A percentile compares a stretch with the other conserved stretches of the same genome.
phyloP scores from a whole-genome alignment of 2,797 vertebrate genomes.

The Salmo trutta region DNA sequence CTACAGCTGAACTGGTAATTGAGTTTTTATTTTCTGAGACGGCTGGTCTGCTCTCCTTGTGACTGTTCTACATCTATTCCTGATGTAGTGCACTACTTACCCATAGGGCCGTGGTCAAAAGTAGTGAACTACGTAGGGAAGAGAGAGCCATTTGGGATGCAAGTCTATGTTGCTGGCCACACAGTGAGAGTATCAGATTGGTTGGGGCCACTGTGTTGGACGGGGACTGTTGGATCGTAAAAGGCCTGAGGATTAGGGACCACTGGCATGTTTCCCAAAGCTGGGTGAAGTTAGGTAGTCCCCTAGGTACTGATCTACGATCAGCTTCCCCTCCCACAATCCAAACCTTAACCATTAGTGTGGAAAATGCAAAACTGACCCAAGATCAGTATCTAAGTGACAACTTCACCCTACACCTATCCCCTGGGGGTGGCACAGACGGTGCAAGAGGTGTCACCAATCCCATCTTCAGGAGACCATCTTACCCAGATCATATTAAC shows the following conservation, averaged over 20 bases:
- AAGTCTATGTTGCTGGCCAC: slow-evolving; percentile 20
- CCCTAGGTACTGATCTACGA: no score
- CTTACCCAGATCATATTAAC: slow-evolving; percentile 18
- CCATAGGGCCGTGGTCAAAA: no score
- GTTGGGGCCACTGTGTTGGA: slow-evolving; percentile 54
- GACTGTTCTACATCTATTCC: slow-evolving; percentile 30
- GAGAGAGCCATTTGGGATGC: no score
- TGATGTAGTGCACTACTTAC: no score
- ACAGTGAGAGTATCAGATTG: slow-evolving; percentile 54
- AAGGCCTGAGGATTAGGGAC: slow-evolving; percentile 58
- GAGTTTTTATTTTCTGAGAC: slow-evolving; percentile 76
- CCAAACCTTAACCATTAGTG: slow-evolving; percentile 41
- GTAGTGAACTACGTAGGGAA: no score
- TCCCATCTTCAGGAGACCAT: slow-evolving; percentile 64
- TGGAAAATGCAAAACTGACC: slow-evolving; percentile 2
- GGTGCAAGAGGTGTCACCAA: slow-evolving; percentile 31
- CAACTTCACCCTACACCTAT: no score
- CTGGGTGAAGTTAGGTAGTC: no score
- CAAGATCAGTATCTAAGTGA: no score
- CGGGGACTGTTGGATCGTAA: slow-evolving; percentile 33
- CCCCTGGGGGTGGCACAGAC: no score
- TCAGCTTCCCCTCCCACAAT: no score
- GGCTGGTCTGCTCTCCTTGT: slow-evolving; percentile 61
- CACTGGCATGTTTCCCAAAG: neutral
- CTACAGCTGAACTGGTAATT: slow-evolving; percentile 77